Conservation (phyloP, 2,888 invertebrate genomes). For the Anodontia alba region DNA sequence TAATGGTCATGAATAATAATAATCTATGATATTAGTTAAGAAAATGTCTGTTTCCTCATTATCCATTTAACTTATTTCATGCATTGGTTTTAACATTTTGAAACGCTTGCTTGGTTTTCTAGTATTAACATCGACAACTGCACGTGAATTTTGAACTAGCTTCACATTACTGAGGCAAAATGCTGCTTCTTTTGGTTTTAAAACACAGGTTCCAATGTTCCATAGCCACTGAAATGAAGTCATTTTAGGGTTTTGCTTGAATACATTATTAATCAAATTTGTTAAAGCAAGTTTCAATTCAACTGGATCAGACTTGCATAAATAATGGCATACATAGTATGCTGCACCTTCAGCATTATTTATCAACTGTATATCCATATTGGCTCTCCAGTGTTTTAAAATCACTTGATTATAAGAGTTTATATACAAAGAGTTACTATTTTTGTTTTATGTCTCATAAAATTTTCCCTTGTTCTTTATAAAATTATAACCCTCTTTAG, state of each 20-base stretch:
- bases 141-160: slow-evolving; percentile 21
- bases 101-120: slow-evolving; percentile 20
- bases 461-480: not conserved
- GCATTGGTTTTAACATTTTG: slow-evolving; percentile 22
- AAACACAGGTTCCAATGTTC: slow-evolving; percentile 45
- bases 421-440: not conserved
- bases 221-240: slow-evolving; percentile 9
- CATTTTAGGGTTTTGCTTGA: slow-evolving; percentile 15
- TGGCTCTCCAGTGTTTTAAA: slow-evolving; percentile 24
- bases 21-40: slow-evolving; percentile 32
- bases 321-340: slow-evolving; percentile 43
- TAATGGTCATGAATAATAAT: slow-evolving; percentile 32
- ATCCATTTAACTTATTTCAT: not conserved
- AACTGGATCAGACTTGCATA: slow-evolving; percentile 22
- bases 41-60: slow-evolving; percentile 36
- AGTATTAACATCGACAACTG: slow-evolving; percentile 35
- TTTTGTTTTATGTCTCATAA: not conserved
- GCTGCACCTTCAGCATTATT: slow-evolving; percentile 32
- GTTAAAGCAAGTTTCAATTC: not conserved
- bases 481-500: not conserved
- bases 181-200: slow-evolving; percentile 51
- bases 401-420: slow-evolving; percentile 38
- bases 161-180: slow-evolving; percentile 36
- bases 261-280: slow-evolving; percentile 23
- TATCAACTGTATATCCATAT: slow-evolving; percentile 43